Evolutionary conservation across 2,113 vertebrate species (phyloP).

Genomic region (Cephalopholis sonnerati): DNA sequence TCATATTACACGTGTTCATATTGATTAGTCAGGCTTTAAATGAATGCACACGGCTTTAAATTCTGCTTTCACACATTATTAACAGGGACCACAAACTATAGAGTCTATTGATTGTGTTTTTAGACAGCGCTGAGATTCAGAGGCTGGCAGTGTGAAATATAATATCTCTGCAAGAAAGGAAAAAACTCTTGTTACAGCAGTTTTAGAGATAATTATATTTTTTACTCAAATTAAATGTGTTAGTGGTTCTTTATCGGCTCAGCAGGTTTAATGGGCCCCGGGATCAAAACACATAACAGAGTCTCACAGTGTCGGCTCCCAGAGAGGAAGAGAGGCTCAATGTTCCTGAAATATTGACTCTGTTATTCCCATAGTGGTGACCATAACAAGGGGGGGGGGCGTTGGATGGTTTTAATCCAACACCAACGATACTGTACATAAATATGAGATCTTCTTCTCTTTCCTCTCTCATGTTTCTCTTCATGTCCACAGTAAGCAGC

Average conservation of each 20-base stretch:
- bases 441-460: no score
- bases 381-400: slow-evolving; percentile 1
- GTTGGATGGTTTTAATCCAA: not conserved
- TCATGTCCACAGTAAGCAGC: not conserved
- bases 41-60: slow-evolving; percentile 17
- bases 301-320: slow-evolving; percentile 6
- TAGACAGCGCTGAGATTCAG: slow-evolving; percentile 15
- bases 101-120: slow-evolving; percentile 38
- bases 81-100: slow-evolving; percentile 1
- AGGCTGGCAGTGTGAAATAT: slow-evolving; percentile 1
- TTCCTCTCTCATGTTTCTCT: not conserved
- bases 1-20: not conserved
- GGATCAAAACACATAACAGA: slow-evolving; percentile 30
- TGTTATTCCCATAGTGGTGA: not conserved
- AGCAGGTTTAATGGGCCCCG: slow-evolving; percentile 22
- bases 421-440: no score
- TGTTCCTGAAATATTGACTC: slow-evolving; percentile 38
- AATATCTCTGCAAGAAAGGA: not conserved
- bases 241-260: slow-evolving; percentile 11
- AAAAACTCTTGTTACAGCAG: not conserved
- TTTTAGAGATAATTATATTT: slow-evolving; percentile 20
- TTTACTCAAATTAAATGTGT: slow-evolving; percentile 27
- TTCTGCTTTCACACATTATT: slow-evolving; percentile 25
- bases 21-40: slow-evolving; percentile 17
- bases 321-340: slow-evolving; percentile 10